phyloP scores from a whole-genome alignment of 2,797 vertebrate species.

The Argyrosomus regius region DNA sequence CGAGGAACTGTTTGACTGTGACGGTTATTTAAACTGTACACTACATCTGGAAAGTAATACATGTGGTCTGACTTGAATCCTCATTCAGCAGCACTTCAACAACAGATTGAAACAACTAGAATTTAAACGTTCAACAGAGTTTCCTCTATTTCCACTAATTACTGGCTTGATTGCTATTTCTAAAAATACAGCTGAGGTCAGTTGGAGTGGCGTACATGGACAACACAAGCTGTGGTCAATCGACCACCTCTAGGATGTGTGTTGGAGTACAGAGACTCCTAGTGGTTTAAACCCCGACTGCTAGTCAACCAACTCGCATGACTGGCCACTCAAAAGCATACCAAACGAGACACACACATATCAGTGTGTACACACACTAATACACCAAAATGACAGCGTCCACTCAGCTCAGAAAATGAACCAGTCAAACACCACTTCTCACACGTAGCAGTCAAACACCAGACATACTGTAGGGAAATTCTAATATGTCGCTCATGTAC shows the following conservation, averaged over 20 bases:
- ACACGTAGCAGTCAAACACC: background rate
- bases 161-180: slow-evolving; percentile 11
- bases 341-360: slow-evolving; percentile 45
- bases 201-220: background rate
- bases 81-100: slow-evolving; percentile 3
- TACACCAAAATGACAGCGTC: slow-evolving; percentile 32
- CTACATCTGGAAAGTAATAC: background rate
- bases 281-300: slow-evolving; percentile 48
- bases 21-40: background rate
- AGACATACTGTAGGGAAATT: background rate
- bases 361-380: slow-evolving; percentile 24
- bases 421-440: slow-evolving; percentile 12
- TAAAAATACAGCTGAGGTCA: slow-evolving; percentile 11
- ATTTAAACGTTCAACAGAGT: background rate
- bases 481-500: background rate
- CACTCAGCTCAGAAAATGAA: slow-evolving; percentile 34
- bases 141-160: background rate
- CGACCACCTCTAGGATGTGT: slow-evolving; percentile 31
- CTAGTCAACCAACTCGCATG: slow-evolving; percentile 54
- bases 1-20: background rate
- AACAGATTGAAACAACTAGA: background rate
- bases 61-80: background rate
- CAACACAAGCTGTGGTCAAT: background rate
- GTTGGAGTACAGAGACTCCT: slow-evolving; percentile 65
- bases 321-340: slow-evolving; percentile 63